These are phyloP conservation scores for Diplosoma virens DNA, from an alignment of 23 tunicate genomes.

Conservation along the genomic window DNA sequence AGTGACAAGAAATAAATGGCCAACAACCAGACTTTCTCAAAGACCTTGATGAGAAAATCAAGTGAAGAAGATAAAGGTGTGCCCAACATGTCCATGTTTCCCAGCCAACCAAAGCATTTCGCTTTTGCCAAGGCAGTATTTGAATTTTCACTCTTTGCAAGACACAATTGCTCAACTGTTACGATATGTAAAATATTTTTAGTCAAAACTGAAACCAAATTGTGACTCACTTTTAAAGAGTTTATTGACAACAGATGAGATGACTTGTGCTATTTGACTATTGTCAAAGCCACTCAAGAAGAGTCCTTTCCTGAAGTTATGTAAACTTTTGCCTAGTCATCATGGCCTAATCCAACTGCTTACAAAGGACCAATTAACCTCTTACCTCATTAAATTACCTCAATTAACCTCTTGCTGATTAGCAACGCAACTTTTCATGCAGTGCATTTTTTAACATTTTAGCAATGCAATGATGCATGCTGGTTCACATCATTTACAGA, in stretches of 20 bases:
- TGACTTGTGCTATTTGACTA: neutral
- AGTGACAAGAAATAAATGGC: slow-evolving; percentile 8
- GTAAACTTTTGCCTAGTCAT: neutral
- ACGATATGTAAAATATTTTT: neutral
- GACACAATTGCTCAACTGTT: neutral
- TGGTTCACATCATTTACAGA: too few relatives aligned
- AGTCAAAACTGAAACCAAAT: neutral
- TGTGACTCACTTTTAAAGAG: neutral
- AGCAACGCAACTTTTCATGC: too few relatives aligned
- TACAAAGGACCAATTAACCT: slow-evolving; percentile 2
- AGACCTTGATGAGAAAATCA: too few relatives aligned
- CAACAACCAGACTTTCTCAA: slow-evolving; percentile 5
- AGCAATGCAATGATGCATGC: too few relatives aligned
- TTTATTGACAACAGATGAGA: neutral
- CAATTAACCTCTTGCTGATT: too few relatives aligned
- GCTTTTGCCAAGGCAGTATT: neutral
- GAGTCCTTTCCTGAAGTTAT: slow-evolving; percentile 9
- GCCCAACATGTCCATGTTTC: too few relatives aligned
- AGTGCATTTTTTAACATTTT: too few relatives aligned
- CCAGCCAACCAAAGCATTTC: too few relatives aligned
- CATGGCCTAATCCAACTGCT: neutral
- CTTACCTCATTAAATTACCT: too few relatives aligned
- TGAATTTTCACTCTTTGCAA: neutral
- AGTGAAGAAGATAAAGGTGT: too few relatives aligned
- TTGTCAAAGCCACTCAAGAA: slow-evolving; percentile 1